These are phyloP conservation scores for Protaetia brevitarsis DNA, from an alignment of 1,140 invertebrate genomes.

Conservation along the genomic window DNA sequence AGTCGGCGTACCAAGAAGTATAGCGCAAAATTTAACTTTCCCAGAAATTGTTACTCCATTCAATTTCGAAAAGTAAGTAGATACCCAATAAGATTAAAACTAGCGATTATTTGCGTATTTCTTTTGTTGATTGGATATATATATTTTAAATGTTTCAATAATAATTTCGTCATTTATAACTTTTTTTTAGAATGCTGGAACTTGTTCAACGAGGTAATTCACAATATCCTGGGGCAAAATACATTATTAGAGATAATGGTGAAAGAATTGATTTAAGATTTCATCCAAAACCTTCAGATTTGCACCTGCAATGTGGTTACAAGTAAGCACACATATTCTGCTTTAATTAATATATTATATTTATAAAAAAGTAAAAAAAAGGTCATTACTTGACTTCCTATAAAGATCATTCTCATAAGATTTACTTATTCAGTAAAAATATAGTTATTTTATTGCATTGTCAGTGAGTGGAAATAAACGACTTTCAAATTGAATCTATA, in stretches of 20 bases:
- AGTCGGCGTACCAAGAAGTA: slow-evolving; percentile 96
- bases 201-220: slow-evolving; percentile 93
- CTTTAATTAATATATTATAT: too few species aligned
- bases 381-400: too few species aligned
- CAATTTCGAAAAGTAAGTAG: slow-evolving; percentile 84
- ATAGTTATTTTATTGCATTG: too few species aligned
- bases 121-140: background rate
- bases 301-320: slow-evolving; percentile 98
- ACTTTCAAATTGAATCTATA: too few species aligned
- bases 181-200: slow-evolving; percentile 81
- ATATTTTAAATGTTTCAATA: slow-evolving; percentile 1
- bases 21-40: slow-evolving; percentile 99
- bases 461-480: too few species aligned
- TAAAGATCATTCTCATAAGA: too few species aligned
- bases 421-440: too few species aligned
- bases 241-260: slow-evolving; percentile 97
- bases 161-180: slow-evolving; percentile 21
- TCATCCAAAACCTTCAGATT: slow-evolving; percentile 96
- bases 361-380: too few species aligned
- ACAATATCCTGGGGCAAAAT: slow-evolving; percentile 99
- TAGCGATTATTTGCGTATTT: too few species aligned
- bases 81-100: slow-evolving; percentile 7
- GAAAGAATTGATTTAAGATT: slow-evolving; percentile 97
- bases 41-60: slow-evolving; percentile 99
- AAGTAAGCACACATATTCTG: slow-evolving; percentile 56